These are phyloP conservation scores for Orbicella faveolata DNA, from an alignment of 64 coral and sea anemone genomes.

Conservation along the genomic window DNA sequence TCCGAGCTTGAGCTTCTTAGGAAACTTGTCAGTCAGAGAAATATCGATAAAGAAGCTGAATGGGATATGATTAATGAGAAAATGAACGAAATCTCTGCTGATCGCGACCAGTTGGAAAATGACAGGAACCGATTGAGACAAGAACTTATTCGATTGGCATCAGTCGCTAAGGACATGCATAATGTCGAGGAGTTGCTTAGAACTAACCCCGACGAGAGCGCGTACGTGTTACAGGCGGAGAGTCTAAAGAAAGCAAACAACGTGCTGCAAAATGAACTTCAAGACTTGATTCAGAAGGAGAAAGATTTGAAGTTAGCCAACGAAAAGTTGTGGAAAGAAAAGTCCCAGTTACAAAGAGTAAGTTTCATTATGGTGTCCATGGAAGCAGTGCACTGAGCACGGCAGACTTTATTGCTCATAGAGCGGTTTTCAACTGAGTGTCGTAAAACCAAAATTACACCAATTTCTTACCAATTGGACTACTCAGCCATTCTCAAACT, in stretches of 20 bases:
- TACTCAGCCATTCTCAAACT: too few species aligned
- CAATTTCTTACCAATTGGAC: too few species aligned
- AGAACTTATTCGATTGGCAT: constrained; percentile 81
- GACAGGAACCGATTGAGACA: constrained; percentile 61
- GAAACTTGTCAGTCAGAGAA: constrained; percentile 88
- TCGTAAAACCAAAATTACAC: too few species aligned
- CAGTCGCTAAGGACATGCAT: constrained; percentile 73
- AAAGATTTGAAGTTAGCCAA: constrained; percentile 75
- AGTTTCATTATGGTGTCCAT: neutral
- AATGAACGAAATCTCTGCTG: constrained; percentile 74
- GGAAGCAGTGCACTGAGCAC: too few species aligned
- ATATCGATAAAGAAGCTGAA: constrained; percentile 82
- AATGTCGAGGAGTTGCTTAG: constrained; percentile 76
- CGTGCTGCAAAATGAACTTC: constrained; percentile 88
- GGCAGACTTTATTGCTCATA: too few species aligned
- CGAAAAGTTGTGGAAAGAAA: constrained; percentile 87
- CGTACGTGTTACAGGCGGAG: constrained; percentile 80
- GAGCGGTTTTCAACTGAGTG: too few species aligned
- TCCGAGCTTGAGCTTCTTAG: constrained; percentile 79
- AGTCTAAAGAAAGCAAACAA: constrained; percentile 92
- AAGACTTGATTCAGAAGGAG: constrained; percentile 79
- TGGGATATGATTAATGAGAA: constrained; percentile 85
- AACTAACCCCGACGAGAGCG: constrained; percentile 79
- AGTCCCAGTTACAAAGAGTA: constrained; percentile 78
- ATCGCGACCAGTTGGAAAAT: constrained; percentile 65